Percentiles rank a stretch among this genome's conserved stretches.
These are phyloP conservation scores for Gavia stellata DNA, from an alignment of 2,113 vertebrate species.

Conservation along the genomic window DNA sequence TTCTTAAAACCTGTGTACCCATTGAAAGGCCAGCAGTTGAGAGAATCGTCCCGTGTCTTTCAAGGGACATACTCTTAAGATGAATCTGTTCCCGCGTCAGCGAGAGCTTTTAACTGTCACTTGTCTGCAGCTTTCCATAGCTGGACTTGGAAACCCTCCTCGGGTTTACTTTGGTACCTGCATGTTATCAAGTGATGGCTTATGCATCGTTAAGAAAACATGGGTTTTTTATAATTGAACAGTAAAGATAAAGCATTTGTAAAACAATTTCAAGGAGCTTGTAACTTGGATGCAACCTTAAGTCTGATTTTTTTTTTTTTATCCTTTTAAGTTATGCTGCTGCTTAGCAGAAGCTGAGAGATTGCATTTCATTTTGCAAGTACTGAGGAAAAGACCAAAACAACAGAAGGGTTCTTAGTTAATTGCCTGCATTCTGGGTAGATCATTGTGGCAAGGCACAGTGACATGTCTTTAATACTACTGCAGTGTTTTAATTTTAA, in stretches of 20 bases:
- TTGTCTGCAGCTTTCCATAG: not conserved
- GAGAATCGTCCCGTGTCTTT: not conserved
- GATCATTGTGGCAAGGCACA: not conserved
- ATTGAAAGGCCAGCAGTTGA: fast-evolving
- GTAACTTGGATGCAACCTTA: not conserved
- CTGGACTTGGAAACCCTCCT: not conserved
- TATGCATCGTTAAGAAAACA: fast-evolving
- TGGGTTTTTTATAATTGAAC: not conserved
- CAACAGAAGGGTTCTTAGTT: not conserved
- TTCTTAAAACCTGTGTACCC: fast-evolving
- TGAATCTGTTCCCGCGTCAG: too few species aligned
- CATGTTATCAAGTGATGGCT: not conserved
- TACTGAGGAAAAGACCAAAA: not conserved
- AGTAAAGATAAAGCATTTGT: not conserved
- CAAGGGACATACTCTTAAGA: fast-evolving
- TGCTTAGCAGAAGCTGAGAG: not conserved
- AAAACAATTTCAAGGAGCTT: not conserved
- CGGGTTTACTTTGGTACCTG: not conserved
- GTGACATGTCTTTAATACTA: not conserved
- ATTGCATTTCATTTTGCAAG: not conserved
- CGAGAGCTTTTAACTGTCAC: not conserved
- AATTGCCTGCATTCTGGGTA: not conserved
- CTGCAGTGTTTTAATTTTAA: not conserved
- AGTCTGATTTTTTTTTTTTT: not conserved
- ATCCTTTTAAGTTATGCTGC: not conserved